Evolutionary conservation across 2,888 invertebrate species (phyloP), one percentile per base, ranked within the genome.

Genomic region (Drosophila neonasuta): DNA sequence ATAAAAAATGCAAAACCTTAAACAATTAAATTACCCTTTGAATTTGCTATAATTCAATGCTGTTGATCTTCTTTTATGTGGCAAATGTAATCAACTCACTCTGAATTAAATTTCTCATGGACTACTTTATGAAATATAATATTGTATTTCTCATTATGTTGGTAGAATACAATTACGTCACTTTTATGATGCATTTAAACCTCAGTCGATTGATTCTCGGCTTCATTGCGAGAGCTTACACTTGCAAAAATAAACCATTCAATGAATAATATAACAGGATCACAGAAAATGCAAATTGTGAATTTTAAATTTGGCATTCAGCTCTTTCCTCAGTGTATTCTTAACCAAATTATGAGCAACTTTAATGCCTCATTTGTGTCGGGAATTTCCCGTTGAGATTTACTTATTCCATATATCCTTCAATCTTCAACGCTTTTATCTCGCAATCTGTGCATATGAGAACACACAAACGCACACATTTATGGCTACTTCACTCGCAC

Each of bases 271-370:
- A 1, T 0, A 24, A 1, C 24, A 24, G 24, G 1, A 24, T 24
- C 24, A 24, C 24, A 24, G 24, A 24, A 24, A 24, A 1, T 24
- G 24, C 24, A 24, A 24, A 24, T 6, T 24, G 24, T 24, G 24
- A 24, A 24, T 13, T 13, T 13, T 13, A 20, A 7, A 11, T 10
- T 13, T 10, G 13, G 3, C 8, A 9, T 10, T 0, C 30, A 8
- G 7, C 0, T 20, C 32, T 56, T 46, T 9, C 8, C 8, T 29
- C 10, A 36, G 46, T 75, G 66, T 51, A 63, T 66, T 69, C 75
- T 78, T 84, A 79, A 84, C 68, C 79, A 61, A 74, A 75, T 79
- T 79, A 80, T 65, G 54, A 48, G 30, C 62, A 55, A 60, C 56
- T 60, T 77, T 72, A 77, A 77, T 68, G 60, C 76, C 71, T 49